These are phyloP conservation scores for Mycogona germanica DNA, from an alignment of 2,888 invertebrate species.

Conservation along the genomic window DNA sequence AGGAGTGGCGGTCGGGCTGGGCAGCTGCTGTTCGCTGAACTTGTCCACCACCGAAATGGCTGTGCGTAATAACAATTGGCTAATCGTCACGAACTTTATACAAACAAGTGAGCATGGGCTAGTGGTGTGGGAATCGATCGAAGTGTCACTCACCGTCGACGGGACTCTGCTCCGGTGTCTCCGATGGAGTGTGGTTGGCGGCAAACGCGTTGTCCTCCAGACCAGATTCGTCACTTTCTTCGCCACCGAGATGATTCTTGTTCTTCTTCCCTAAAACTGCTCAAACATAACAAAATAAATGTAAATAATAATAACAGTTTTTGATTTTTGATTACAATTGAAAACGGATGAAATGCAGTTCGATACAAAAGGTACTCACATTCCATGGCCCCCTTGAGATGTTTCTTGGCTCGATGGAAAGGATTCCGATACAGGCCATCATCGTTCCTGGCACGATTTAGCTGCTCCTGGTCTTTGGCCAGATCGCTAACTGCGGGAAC, in stretches of 20 bases:
- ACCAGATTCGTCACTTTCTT: conserved; percentile 30
- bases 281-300: conserved; percentile 15
- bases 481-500: conserved; percentile 4
- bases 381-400: conserved; percentile 35
- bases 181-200: background rate
- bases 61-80: no score
- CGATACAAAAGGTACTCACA: conserved; percentile 27
- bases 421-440: conserved; percentile 29
- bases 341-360: background rate
- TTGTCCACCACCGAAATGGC: conserved; percentile 7
- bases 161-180: conserved; percentile 15
- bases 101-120: background rate
- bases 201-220: conserved; percentile 25
- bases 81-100: background rate
- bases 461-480: conserved; percentile 10
- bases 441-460: conserved; percentile 9
- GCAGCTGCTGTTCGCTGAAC: background rate
- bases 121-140: background rate
- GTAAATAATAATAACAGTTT: background rate
- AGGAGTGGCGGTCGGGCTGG: conserved; percentile 2
- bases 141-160: conserved; percentile 18
- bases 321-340: background rate
- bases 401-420: conserved; percentile 38
- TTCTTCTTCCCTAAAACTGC: conserved; percentile 24
- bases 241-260: conserved; percentile 21